Evolutionary conservation across 1,140 invertebrate genomes (phyloP).

Genomic region (Ladona fulva): DNA sequence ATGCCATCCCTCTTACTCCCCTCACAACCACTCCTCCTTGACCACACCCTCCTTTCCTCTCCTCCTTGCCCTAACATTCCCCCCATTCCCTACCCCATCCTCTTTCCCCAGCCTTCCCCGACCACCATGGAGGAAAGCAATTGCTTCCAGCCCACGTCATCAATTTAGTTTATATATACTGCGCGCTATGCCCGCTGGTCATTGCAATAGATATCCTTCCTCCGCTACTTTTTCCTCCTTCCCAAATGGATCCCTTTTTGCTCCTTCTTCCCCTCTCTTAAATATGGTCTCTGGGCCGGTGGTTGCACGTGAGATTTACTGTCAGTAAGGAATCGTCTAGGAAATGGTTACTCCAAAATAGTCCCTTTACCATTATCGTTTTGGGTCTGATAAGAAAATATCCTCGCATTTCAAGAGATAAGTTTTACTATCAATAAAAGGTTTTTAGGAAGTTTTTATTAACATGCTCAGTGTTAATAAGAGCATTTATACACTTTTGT

Average conservation of each 20-base stretch:
- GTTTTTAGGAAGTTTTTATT: too few relatives aligned
- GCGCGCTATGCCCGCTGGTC: background rate
- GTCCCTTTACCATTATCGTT: too few relatives aligned
- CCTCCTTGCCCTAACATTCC: background rate
- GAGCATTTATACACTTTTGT: too few relatives aligned
- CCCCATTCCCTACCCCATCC: background rate
- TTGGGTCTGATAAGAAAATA: too few relatives aligned
- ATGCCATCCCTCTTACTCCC: background rate
- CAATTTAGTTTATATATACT: conserved; percentile 5
- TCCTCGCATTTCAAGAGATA: too few relatives aligned
- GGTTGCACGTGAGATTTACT: too few relatives aligned
- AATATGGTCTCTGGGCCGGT: too few relatives aligned
- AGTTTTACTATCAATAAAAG: too few relatives aligned
- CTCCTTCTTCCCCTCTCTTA: background rate
- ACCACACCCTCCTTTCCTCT: background rate
- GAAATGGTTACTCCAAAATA: too few relatives aligned
- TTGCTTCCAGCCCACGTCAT: conserved; percentile 6
- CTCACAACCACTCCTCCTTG: background rate
- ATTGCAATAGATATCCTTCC: conserved; percentile 5
- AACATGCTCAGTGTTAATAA: too few relatives aligned
- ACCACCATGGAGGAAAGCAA: background rate
- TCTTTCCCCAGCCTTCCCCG: background rate
- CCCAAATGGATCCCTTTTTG: background rate
- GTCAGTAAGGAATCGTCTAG: too few relatives aligned
- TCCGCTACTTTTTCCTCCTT: background rate